Evolutionary conservation across 2,113 vertebrate genomes (phyloP).

Genomic region (Hepsetus odoe): DNA sequence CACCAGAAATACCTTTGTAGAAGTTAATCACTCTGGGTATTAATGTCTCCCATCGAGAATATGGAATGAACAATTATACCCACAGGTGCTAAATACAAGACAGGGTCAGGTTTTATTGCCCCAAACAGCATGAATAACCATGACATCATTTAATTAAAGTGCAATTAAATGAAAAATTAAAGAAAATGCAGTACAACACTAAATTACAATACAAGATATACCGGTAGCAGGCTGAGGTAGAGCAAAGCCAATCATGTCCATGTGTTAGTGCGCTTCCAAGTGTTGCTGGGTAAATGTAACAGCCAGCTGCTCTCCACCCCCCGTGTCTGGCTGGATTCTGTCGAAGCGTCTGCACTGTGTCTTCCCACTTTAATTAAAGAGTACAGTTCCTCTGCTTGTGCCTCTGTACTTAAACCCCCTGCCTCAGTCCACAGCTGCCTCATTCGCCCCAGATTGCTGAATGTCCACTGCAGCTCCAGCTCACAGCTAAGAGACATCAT

Average conservation of each 20-base stretch:
- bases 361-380: slow-evolving; percentile 80
- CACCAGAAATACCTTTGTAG: too few species aligned
- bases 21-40: too few species aligned
- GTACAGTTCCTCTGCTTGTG: slow-evolving; percentile 56
- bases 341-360: slow-evolving; percentile 62
- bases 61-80: too few species aligned
- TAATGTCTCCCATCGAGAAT: too few species aligned
- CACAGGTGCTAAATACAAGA: too few species aligned
- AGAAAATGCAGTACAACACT: neutral
- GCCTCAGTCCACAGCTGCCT: slow-evolving; percentile 48
- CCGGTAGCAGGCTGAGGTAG: slow-evolving; percentile 10
- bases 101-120: too few species aligned
- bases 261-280: slow-evolving; percentile 27
- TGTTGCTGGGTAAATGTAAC: slow-evolving; percentile 36
- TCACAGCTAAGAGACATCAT: neutral
- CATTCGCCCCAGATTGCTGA: slow-evolving; percentile 28
- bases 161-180: neutral
- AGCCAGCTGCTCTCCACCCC: slow-evolving; percentile 45
- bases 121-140: neutral
- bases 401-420: slow-evolving; percentile 72
- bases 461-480: slow-evolving; percentile 2
- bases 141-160: neutral
- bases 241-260: slow-evolving; percentile 8
- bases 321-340: slow-evolving; percentile 58
- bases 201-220: neutral